Evolutionary conservation across 2,113 vertebrate species (phyloP), one percentile per base, ranked within the genome.

Genomic region (Proterorhinus semilunaris): DNA sequence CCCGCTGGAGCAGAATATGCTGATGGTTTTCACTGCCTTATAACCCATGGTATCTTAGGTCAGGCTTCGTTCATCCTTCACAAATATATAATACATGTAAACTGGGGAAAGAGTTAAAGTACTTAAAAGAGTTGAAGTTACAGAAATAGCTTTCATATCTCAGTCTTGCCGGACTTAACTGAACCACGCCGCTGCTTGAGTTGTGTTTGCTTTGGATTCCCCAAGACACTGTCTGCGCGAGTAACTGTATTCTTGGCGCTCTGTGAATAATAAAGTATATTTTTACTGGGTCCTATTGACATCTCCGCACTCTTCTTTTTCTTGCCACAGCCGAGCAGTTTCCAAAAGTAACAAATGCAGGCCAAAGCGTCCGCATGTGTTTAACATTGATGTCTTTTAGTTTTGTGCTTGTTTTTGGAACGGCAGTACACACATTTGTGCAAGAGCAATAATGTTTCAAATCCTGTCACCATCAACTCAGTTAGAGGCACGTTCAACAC

Each of bases 311-410:
- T 70, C 68, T 67, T 51, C 42, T 51, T 66, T 59, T 48, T 67
- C 71, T 71, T 54, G 69, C 82, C 76, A 74, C 82, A 80, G 52
- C 16, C 58, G 62, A 72, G 55, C 0, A 2, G 44, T 70, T 79
- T 90, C 87, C 83, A 86, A 83, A 75, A 80, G 80, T 49, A 87
- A 88, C 86, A 88, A 76, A 88, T 57, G 8, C 27, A 80, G 64
- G 16, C 71, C 65, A 73, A 74, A 70, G 62, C 65, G 81, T 65
- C 15, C 62, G 49, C 57, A 78, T 63, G 74, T 76, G 63, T 75
- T 84, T 75, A 75, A 84, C 78, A 36, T 61, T 63, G 49, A 54
- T 58, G 45, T 8, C 16, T 9, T 9, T 72, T 62, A 16, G 17
- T 58, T 73, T 65, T 68, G 10, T 4, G 68, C 21, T 58, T 65